Evolutionary conservation across 1,140 invertebrate species (phyloP).

Genomic region (Nasonia giraulti): DNA sequence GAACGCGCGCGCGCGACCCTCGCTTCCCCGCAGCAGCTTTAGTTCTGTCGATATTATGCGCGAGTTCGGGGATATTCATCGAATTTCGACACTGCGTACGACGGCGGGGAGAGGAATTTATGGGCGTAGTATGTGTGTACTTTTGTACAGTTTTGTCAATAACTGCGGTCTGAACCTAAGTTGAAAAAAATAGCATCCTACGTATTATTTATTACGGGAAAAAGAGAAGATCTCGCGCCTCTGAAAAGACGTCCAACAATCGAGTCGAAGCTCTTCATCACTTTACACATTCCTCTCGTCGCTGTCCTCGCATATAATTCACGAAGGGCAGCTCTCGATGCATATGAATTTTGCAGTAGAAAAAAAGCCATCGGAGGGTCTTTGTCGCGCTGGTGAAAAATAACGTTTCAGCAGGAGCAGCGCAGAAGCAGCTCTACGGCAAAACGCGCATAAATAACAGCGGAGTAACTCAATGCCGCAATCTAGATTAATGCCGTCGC

Average conservation of each 20-base stretch:
- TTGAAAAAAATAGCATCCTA: too few species aligned
- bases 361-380: background rate
- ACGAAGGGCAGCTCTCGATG: background rate
- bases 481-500: slow-evolving; percentile 69
- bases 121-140: too few species aligned
- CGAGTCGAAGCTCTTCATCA: slow-evolving; percentile 6
- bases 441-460: slow-evolving; percentile 36
- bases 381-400: slow-evolving; percentile 23
- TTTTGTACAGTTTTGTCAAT: too few species aligned
- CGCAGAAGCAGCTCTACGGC: background rate
- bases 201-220: too few species aligned
- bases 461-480: slow-evolving; percentile 62
- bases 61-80: background rate
- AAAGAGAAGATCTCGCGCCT: too few species aligned
- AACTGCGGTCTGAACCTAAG: background rate
- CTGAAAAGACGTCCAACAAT: background rate
- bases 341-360: background rate
- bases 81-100: background rate
- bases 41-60: background rate
- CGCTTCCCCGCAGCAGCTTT: background rate
- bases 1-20: background rate
- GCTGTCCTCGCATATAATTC: background rate
- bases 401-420: slow-evolving; percentile 15
- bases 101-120: background rate
- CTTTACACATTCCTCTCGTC: background rate